These are phyloP conservation scores for Chlorospingus flavigularis DNA, from an alignment of 2,797 vertebrate species.

Conservation along the genomic window DNA sequence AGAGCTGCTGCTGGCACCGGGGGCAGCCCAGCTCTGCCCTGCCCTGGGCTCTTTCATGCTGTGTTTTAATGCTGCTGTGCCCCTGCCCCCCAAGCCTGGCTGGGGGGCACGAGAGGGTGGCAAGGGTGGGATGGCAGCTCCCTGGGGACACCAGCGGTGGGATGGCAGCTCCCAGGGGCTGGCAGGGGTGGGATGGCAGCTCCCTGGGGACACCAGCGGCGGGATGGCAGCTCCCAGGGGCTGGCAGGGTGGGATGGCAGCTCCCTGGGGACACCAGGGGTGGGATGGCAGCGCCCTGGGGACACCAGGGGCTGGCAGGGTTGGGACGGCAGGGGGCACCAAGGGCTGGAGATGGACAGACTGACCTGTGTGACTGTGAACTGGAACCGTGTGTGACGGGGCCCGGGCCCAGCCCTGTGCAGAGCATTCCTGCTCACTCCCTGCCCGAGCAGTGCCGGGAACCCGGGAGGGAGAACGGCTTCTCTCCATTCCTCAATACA, in stretches of 20 bases:
- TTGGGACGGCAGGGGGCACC: not conserved
- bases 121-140: not conserved
- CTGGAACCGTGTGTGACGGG: not conserved
- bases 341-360: not conserved
- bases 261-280: not conserved
- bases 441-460: not conserved
- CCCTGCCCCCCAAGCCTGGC: rapidly evolving
- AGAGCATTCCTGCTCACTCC: constrained; percentile 8
- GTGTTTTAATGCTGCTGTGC: not conserved
- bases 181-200: not conserved
- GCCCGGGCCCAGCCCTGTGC: not conserved
- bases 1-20: not conserved
- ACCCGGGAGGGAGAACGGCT: not conserved
- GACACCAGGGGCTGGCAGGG: not conserved
- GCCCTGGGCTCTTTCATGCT: not conserved
- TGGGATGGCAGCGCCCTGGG: no score
- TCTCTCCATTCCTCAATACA: constrained; percentile 31
- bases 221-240: not conserved
- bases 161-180: not conserved
- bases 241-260: not conserved
- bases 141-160: not conserved
- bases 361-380: constrained; percentile 14
- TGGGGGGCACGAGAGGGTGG: not conserved
- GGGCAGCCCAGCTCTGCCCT: not conserved
- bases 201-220: no score